phyloP scores from a whole-genome alignment of 2,797 vertebrate species.

The Lindbergichthys nudifrons region DNA sequence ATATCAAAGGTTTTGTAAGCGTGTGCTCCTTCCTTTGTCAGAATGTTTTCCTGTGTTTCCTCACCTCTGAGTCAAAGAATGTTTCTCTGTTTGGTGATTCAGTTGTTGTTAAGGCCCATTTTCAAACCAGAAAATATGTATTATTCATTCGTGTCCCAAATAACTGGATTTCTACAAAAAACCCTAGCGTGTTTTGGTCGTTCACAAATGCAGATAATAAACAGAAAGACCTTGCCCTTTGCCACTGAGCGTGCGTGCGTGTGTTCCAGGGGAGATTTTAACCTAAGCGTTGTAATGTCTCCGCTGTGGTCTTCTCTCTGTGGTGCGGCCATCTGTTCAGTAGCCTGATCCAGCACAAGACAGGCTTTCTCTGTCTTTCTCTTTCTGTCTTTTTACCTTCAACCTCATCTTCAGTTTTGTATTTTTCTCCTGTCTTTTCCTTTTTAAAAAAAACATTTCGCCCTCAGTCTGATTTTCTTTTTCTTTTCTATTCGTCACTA shows the following conservation, averaged over 20 bases:
- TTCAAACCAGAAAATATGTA: neutral
- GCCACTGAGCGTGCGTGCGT: slow-evolving; percentile 22
- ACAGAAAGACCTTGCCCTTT: slow-evolving; percentile 66
- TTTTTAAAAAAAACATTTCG: neutral
- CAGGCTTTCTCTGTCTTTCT: slow-evolving; percentile 36
- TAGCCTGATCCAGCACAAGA: slow-evolving; percentile 57
- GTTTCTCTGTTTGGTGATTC: neutral
- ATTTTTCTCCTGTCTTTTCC: neutral
- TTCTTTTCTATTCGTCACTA: slow-evolving; percentile 17
- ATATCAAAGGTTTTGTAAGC: neutral
- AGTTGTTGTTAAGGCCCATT: neutral
- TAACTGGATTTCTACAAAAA: slow-evolving; percentile 1
- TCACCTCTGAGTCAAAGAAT: neutral
- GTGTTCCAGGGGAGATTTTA: slow-evolving; percentile 77
- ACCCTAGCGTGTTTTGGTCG: slow-evolving; percentile 1
- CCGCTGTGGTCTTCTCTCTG: slow-evolving; percentile 75
- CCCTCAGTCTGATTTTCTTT: neutral
- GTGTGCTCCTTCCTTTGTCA: neutral
- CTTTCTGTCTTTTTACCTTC: slow-evolving; percentile 25
- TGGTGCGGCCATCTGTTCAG: slow-evolving; percentile 80
- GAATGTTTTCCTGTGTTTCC: neutral
- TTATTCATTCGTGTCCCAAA: slow-evolving; percentile 2
- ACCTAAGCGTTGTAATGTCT: slow-evolving; percentile 82
- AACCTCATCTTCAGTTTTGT: slow-evolving; percentile 3
- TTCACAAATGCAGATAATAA: slow-evolving; percentile 47